These are phyloP conservation scores for Dendroctonus valens DNA, from an alignment of 1,140 invertebrate species.

Conservation along the genomic window DNA sequence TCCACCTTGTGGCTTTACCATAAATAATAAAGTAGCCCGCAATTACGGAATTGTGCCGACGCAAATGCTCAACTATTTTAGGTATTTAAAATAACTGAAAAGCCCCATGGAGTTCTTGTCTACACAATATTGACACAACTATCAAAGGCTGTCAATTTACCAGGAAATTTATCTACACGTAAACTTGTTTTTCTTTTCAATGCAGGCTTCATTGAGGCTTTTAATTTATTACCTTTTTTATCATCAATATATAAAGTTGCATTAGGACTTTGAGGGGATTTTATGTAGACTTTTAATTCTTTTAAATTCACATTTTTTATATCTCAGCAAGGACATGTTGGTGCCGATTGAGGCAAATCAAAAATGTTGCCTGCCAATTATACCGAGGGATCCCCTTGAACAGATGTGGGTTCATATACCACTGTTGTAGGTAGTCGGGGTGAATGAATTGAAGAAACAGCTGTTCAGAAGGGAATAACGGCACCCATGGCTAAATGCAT, in stretches of 20 bases:
- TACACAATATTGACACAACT: slow-evolving; percentile 6
- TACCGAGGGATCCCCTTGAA: slow-evolving; percentile 7
- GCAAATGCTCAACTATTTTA: not conserved
- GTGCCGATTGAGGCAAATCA: not conserved
- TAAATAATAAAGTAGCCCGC: slow-evolving; percentile 9
- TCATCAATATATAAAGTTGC: not conserved
- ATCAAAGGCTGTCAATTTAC: slow-evolving; percentile 13
- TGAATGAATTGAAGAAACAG: slow-evolving; percentile 26
- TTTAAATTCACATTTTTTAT: not conserved
- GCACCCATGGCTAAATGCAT: not conserved
- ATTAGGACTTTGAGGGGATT: not conserved
- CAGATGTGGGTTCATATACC: slow-evolving; percentile 22
- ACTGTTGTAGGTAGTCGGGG: slow-evolving; percentile 25
- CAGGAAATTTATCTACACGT: not conserved
- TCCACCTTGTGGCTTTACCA: not conserved
- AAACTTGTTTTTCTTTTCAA: not conserved
- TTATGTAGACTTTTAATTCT: not conserved
- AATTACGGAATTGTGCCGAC: slow-evolving; percentile 2
- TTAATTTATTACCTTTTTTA: slow-evolving; percentile 1
- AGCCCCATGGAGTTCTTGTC: not conserved
- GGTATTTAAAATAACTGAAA: slow-evolving; percentile 6
- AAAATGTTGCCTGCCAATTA: not conserved
- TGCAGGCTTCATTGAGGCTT: not conserved
- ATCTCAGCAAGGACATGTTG: not conserved
- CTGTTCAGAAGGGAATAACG: slow-evolving; percentile 25